phyloP scores from a whole-genome alignment of 1,140 invertebrate genomes.

The Drosophila ananassae region DNA sequence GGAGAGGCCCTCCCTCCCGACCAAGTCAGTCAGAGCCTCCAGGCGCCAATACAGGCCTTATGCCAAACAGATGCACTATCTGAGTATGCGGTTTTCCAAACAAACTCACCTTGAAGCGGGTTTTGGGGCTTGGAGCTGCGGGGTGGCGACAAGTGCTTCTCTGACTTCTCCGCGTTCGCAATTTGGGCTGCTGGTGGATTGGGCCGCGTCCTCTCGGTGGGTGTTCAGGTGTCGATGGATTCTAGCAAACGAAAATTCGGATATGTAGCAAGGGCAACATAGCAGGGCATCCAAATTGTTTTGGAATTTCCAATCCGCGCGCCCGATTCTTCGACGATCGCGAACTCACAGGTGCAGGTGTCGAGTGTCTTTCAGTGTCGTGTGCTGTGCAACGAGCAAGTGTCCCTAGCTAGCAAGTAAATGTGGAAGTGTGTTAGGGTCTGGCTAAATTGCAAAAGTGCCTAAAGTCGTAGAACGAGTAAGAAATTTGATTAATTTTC shows the following conservation, averaged over 20 bases:
- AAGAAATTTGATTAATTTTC: conserved; percentile 51
- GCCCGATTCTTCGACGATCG: conserved; percentile 7
- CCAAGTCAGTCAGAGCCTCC: conserved; percentile 5
- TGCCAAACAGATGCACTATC: conserved; percentile 6
- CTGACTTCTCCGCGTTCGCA: conserved; percentile 32
- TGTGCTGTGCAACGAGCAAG: conserved; percentile 4
- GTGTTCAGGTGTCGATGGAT: conserved; percentile 10
- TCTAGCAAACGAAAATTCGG: conserved; percentile 2
- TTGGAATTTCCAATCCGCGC: conserved; percentile 14
- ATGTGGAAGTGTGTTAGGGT: conserved; percentile 35
- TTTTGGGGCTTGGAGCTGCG: conserved; percentile 40
- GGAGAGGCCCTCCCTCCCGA: not conserved
- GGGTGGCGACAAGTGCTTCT: conserved; percentile 14
- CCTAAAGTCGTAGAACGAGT: conserved; percentile 30
- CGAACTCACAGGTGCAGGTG: conserved; percentile 1
- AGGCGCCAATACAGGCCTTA: conserved; percentile 15
- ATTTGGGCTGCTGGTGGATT: conserved; percentile 3
- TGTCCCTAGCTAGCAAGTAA: conserved; percentile 2
- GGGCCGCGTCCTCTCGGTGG: not conserved
- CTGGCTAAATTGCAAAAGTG: conserved; percentile 7
- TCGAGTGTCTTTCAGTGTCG: conserved; percentile 4
- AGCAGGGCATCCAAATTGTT: conserved; percentile 1
- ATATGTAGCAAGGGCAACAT: conserved; percentile 2
- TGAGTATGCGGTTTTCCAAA: conserved; percentile 55
- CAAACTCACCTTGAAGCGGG: conserved; percentile 74